phyloP scores from a whole-genome alignment of 1,140 invertebrate species.

The Aphaenogaster floridana region DNA sequence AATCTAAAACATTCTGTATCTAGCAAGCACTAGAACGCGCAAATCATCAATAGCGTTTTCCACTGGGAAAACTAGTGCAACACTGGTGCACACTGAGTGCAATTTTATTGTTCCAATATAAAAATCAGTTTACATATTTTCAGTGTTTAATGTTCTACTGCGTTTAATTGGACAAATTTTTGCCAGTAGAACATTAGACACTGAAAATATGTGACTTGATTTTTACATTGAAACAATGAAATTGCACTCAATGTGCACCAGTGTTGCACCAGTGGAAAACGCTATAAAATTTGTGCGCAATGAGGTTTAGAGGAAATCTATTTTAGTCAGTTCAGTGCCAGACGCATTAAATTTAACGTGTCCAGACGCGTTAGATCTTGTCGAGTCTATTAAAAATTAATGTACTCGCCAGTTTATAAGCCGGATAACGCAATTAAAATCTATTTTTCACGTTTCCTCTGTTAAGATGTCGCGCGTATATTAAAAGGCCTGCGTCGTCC shows the following conservation, averaged over 20 bases:
- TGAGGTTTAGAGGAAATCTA: background rate
- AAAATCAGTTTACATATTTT: too few species aligned
- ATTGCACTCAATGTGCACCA: too few species aligned
- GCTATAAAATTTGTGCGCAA: background rate
- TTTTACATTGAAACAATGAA: too few species aligned
- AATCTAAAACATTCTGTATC: background rate
- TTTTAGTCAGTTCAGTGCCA: background rate
- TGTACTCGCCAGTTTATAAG: background rate
- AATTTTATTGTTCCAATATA: too few species aligned
- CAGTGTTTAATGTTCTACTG: too few species aligned
- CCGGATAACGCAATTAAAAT: background rate
- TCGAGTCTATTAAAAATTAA: background rate
- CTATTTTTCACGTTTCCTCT: conserved; percentile 8
- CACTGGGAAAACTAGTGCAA: too few species aligned
- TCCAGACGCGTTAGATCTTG: background rate
- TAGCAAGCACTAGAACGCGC: background rate
- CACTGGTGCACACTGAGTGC: too few species aligned
- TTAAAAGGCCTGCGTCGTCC: conserved; percentile 80
- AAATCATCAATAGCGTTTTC: background rate
- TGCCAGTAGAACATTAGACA: too few species aligned
- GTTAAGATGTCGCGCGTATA: conserved; percentile 81
- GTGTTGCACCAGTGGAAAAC: too few species aligned
- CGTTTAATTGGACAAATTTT: too few species aligned
- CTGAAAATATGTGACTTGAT: too few species aligned
- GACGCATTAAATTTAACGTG: background rate